These are phyloP conservation scores for Procambarus virginalis DNA, from an alignment of 1,140 invertebrate species.

Conservation along the genomic window DNA sequence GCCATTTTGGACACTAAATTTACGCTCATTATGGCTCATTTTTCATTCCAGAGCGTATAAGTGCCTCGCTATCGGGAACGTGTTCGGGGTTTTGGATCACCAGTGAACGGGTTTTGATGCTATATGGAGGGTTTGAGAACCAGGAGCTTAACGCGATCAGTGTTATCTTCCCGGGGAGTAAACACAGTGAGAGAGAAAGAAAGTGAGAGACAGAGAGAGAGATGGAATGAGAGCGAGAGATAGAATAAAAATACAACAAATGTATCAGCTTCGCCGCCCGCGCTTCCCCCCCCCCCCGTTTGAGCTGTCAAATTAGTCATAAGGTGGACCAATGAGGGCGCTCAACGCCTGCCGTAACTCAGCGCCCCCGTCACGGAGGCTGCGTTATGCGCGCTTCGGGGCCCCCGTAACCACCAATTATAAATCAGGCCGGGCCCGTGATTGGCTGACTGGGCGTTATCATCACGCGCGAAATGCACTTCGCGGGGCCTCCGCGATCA, in stretches of 20 bases:
- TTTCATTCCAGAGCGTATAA: background rate
- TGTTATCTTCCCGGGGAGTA: background rate
- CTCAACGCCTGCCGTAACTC: constrained; percentile 17
- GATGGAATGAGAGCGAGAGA: too few relatives aligned
- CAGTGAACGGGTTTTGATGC: background rate
- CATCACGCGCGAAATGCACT: constrained; percentile 6
- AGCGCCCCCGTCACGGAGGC: constrained; percentile 16
- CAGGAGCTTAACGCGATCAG: background rate
- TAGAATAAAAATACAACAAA: background rate
- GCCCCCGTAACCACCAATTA: constrained; percentile 33
- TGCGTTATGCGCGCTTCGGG: constrained; percentile 25
- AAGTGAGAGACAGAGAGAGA: background rate
- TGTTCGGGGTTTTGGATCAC: background rate
- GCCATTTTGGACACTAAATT: background rate
- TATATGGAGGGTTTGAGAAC: background rate
- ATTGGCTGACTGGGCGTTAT: background rate
- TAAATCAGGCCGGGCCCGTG: constrained; percentile 7
- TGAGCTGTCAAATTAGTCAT: constrained; percentile 46
- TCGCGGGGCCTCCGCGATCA: constrained; percentile 19
- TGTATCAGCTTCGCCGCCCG: constrained; percentile 8
- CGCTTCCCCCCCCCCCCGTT: background rate
- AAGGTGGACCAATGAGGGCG: constrained; percentile 25
- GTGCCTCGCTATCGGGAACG: background rate
- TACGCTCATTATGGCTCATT: background rate
- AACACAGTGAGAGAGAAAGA: background rate